Evolutionary conservation across 2,797 vertebrate species (phyloP).

Genomic region (Dipus sagitta): DNA sequence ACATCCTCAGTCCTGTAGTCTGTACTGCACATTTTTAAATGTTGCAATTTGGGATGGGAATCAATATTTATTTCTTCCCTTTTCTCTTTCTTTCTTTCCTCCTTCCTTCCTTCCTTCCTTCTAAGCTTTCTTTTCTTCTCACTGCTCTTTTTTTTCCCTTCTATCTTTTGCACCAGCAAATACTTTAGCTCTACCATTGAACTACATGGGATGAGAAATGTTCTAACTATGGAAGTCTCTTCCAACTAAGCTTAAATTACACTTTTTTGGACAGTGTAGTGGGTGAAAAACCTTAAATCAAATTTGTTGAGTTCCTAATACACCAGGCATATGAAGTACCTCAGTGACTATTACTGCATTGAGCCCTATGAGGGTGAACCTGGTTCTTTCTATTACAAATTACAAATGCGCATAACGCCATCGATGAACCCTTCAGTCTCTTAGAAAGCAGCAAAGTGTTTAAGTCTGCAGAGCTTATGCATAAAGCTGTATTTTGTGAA

Average conservation of each 20-base stretch:
- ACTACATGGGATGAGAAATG: not conserved
- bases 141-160: not conserved
- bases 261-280: not conserved
- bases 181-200: not conserved
- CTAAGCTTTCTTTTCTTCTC: not conserved
- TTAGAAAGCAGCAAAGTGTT: not conserved
- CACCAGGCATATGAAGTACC: not conserved
- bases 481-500: not conserved
- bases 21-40: constrained; percentile 11
- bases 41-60: constrained; percentile 24
- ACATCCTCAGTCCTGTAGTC: not conserved
- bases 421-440: not conserved
- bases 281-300: not conserved
- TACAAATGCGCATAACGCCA: not conserved
- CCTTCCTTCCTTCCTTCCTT: too few relatives aligned
- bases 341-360: not conserved
- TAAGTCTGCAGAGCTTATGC: not conserved
- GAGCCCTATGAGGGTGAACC: not conserved
- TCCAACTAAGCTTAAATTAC: not conserved
- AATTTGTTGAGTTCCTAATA: not conserved
- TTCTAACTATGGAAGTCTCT: not conserved
- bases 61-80: not conserved
- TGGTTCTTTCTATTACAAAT: not conserved
- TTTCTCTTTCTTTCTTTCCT: not conserved
- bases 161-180: not conserved